Conservation (phyloP, 2,113 vertebrate genomes). For the Thamnaconus septentrionalis region DNA sequence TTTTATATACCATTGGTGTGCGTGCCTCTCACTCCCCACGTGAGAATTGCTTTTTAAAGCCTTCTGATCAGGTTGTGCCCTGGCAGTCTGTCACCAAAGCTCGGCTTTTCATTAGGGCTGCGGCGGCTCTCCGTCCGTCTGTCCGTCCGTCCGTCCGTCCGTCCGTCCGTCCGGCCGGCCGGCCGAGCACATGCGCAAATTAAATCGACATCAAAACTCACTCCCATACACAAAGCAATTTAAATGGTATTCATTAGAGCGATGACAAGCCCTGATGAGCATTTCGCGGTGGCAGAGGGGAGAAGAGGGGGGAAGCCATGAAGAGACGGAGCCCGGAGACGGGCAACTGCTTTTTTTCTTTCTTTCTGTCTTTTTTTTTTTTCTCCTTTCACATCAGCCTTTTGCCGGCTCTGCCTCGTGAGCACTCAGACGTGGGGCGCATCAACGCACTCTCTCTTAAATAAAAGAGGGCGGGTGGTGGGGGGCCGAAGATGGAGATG, state of each 20-base stretch:
- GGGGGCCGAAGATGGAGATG: slow-evolving; percentile 8
- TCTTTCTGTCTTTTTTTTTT: slow-evolving; percentile 2
- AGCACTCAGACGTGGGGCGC: slow-evolving; percentile 82
- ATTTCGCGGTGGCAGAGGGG: slow-evolving; percentile 85
- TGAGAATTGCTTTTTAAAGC: slow-evolving; percentile 89
- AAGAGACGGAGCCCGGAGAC: slow-evolving; percentile 46
- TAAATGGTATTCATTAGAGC: slow-evolving; percentile 99
- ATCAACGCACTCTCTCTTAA: slow-evolving; percentile 81
- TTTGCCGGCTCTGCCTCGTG: slow-evolving; percentile 86
- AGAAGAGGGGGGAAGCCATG: slow-evolving; percentile 28
- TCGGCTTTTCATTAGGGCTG: slow-evolving; percentile 94
- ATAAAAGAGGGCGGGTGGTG: slow-evolving; percentile 29
- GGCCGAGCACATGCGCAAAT: slow-evolving; percentile 99
- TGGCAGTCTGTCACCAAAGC: slow-evolving; percentile 89
- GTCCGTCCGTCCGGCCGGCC: slow-evolving; percentile 95
- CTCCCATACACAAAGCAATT: slow-evolving; percentile 99
- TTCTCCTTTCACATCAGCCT: slow-evolving; percentile 81
- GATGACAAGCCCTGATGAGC: slow-evolving; percentile 99
- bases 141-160: slow-evolving; percentile 63
- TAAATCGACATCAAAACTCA: slow-evolving; percentile 99
- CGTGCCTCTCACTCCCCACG: slow-evolving; percentile 69
- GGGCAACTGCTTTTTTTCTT: slow-evolving; percentile 30
- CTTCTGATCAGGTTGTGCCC: slow-evolving; percentile 89
- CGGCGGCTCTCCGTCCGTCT: slow-evolving; percentile 52
- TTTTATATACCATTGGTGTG: slow-evolving; percentile 22